Base-by-base conservation (phyloP, 2,113 vertebrate genomes). In the Sinocyclocheilus anshuiensis region DNA sequence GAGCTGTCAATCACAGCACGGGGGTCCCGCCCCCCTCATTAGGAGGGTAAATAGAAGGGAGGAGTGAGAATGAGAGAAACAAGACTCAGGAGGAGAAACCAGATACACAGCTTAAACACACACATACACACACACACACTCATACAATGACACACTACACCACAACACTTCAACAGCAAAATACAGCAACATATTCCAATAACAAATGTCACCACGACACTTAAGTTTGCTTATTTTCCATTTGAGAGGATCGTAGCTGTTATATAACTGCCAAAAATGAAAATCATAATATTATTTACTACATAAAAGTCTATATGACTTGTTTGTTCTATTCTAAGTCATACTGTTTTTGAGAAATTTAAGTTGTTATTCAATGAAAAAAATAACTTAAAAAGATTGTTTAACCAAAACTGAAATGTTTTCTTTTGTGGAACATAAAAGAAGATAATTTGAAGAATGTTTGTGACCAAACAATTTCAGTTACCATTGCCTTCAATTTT, bases 1-100 rank as follows among this genome's bases (percentile, higher is more conserved):
- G 92, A 94, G 93, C 96, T 96, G 97, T 97, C 98, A 97, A 90
- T 99, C 97, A 97, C 90, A 84, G 59, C 55, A 72, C 86, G 78
- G 59, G 88, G 89, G 94, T 93, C 93, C 97, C 96, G 94, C 97
- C 98, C 96, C 95, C 93, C 97, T 98, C 96, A 97, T 99, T 98
- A 99, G 92, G 96, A 97, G 96, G 95, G 94, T 97, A 97, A 98
- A 97, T 96, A 98, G 95, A 96, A 95, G 95, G 93, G 84, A 93
- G 95, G 94, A 92, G 84, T 75, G 79, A 86, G 59, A 74, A 57
- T 13, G 77, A 67, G 55, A 26, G 83, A 84, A 86, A 87, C 80
- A 85, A 71, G 20, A 87, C 65, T 86, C 57, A 81, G 88, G 83
- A 84, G 84, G 65, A 88, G 87, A 90, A 88, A 90, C 85, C 74